phyloP scores from a whole-genome alignment of 2,113 vertebrate species.

The Zeus faber region DNA sequence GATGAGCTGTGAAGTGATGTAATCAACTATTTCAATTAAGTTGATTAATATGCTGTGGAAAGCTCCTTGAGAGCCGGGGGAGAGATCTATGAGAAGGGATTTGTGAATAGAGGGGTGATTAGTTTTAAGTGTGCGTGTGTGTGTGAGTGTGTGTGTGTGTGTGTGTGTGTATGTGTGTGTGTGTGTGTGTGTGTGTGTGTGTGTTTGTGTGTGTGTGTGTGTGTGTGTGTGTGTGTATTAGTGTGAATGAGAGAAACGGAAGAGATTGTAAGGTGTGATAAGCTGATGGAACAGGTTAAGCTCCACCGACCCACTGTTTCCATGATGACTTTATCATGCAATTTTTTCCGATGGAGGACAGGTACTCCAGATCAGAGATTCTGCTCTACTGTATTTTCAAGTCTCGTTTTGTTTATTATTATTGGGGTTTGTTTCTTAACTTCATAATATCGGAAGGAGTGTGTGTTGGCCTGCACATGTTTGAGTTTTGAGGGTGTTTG shows the following conservation, averaged over 20 bases:
- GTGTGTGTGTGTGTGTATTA: not conserved
- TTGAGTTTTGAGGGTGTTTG: no score
- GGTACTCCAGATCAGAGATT: no score
- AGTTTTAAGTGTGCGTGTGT: conserved; percentile 29
- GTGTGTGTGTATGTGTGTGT: conserved; percentile 1
- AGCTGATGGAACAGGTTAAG: not conserved
- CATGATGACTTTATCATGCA: not conserved
- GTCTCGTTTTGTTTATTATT: no score
- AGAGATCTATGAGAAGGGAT: conserved; percentile 56
- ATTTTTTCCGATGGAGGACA: no score
- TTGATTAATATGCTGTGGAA: conserved; percentile 60
- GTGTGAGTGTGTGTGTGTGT: conserved; percentile 2
- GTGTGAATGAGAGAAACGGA: conserved; percentile 10
- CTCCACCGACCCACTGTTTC: not conserved
- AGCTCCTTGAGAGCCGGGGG: conserved; percentile 47
- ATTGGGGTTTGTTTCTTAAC: no score
- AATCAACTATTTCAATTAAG: conserved; percentile 69
- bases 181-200: conserved; percentile 12
- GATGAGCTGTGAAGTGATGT: conserved; percentile 57
- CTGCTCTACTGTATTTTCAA: no score
- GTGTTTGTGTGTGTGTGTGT: conserved; percentile 7
- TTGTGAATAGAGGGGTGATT: conserved; percentile 62
- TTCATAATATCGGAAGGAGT: no score
- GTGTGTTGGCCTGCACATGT: no score
- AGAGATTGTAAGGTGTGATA: not conserved